Base-by-base conservation (phyloP, 2,888 invertebrate genomes). In the Cryptus armator region DNA sequence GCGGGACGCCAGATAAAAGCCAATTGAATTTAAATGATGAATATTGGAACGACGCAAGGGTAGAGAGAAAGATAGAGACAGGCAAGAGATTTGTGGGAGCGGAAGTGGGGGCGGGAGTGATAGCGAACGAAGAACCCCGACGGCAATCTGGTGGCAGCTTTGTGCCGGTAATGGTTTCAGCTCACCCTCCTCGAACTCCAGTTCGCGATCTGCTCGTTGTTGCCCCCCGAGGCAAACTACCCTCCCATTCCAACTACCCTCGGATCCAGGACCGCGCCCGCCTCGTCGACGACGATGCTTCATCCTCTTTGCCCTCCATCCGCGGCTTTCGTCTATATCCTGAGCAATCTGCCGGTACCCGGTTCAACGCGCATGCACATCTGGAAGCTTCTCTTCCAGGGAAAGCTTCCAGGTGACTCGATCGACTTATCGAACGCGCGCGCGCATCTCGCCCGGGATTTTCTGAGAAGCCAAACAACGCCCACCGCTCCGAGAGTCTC, bases 101-200 rank as follows among this genome's bases (percentile, higher is more conserved):
- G 68, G 72, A 79, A 53, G 72, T 72, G 75, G 82, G 83, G 67
- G 77, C 32, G 71, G 71, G 43, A 44, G 56, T 68, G 44, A 77
- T 79, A 75, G 85, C 81, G 79, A 89, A 88, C 89, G 89, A 90
- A 87, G 89, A 91, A 87, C 87, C 91, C 92, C 92, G 89, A 90
- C 90, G 92, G 93, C 93, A 93, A 93, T 93, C 93, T 93, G 92
- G 93, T 93, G 93, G 93, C 93, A 93, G 93, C 93, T 93, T 93
- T 93, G 93, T 93, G 90, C 91, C 90, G 91, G 92, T 92, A 93
- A 93, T 93, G 89, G 92, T 92, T 93, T 91, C 91, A 90, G 90
- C 89, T 91, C 91, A 87, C 88, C 87, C 85, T 89, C 89, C 89
- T 87, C 77, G 86, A 86, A 87, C 81, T 72, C 51, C 59, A 44